Percentiles rank a stretch among this genome's conserved stretches.
Conservation (phyloP, 2,888 invertebrate species). For the Acanthacorydalis orientalis region DNA sequence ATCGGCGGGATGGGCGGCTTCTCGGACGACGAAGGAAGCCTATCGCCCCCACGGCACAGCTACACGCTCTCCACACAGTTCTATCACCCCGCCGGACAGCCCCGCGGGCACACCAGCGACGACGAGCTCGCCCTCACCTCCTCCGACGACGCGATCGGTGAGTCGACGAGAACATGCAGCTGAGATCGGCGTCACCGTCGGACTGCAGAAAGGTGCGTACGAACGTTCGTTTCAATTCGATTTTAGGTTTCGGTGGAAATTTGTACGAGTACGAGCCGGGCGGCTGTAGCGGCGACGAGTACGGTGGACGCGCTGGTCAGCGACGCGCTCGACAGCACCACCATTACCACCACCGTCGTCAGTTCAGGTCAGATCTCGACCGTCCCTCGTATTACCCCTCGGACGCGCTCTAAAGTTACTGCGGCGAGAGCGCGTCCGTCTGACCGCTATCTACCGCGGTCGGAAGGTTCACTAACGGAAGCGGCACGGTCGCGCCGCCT, state of each 20-base stretch:
- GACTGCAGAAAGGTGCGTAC: background rate
- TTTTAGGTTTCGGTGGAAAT: constrained; percentile 22
- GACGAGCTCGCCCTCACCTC: constrained; percentile 23
- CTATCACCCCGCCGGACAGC: constrained; percentile 26
- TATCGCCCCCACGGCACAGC: constrained; percentile 42
- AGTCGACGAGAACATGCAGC: background rate
- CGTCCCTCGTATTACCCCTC: constrained; percentile 24
- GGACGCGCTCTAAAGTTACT: constrained; percentile 37
- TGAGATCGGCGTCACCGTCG: too few species aligned
- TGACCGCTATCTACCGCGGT: constrained; percentile 18
- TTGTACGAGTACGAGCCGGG: constrained; percentile 26
- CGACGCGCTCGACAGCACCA: constrained; percentile 12
- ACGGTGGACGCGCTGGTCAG: constrained; percentile 18
- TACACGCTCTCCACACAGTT: constrained; percentile 40
- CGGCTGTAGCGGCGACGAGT: constrained; percentile 7
- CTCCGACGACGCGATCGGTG: constrained; percentile 27
- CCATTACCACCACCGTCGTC: constrained; percentile 26
- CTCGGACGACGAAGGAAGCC: constrained; percentile 76
- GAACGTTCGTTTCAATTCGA: background rate
- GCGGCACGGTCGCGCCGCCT: constrained; percentile 22
- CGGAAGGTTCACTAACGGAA: constrained; percentile 28
- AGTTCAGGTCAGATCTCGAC: constrained; percentile 13
- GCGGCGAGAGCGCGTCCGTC: constrained; percentile 17
- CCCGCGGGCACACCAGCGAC: constrained; percentile 28
- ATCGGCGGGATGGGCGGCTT: constrained; percentile 48